A percentile compares a stretch with the other conserved stretches of the same genome.
These are phyloP conservation scores for Rhaphigaster nebulosa DNA, from an alignment of 2,888 invertebrate species.

Conservation along the genomic window DNA sequence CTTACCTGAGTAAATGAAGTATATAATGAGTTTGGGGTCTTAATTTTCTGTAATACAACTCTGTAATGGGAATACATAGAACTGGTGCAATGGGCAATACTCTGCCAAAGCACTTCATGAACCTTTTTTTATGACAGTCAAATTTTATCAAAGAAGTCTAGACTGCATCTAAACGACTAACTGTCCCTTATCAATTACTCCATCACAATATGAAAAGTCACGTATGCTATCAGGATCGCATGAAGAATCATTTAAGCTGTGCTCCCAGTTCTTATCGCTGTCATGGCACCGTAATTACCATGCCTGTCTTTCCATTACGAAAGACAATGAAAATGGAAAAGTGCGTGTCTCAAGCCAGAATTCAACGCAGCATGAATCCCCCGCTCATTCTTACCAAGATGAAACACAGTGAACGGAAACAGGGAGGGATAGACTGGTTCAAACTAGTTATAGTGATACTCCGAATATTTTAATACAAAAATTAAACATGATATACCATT, in stretches of 20 bases:
- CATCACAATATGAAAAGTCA: neutral
- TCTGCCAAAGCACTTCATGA: neutral
- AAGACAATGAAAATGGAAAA: conserved; percentile 41
- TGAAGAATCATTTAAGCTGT: neutral
- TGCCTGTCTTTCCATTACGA: too few relatives aligned
- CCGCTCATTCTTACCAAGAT: neutral
- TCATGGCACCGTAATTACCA: neutral
- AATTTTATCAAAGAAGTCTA: neutral
- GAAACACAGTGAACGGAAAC: neutral
- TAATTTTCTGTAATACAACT: too few relatives aligned
- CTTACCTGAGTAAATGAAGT: too few relatives aligned
- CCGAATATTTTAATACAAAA: too few relatives aligned
- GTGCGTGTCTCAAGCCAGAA: neutral
- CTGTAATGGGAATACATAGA: too few relatives aligned
- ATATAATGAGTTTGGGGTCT: too few relatives aligned
- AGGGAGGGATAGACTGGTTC: neutral
- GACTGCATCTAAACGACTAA: neutral
- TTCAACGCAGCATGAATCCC: neutral
- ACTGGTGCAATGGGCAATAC: neutral
- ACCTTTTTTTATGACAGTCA: neutral
- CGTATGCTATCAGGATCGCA: neutral
- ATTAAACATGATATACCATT: too few relatives aligned
- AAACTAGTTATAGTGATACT: neutral
- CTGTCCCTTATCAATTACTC: neutral
- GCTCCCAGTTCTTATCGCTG: neutral